Evolutionary conservation across 1,140 invertebrate species (phyloP), one percentile per base, ranked within the genome.

Genomic region (Scaptomyza graminum): DNA sequence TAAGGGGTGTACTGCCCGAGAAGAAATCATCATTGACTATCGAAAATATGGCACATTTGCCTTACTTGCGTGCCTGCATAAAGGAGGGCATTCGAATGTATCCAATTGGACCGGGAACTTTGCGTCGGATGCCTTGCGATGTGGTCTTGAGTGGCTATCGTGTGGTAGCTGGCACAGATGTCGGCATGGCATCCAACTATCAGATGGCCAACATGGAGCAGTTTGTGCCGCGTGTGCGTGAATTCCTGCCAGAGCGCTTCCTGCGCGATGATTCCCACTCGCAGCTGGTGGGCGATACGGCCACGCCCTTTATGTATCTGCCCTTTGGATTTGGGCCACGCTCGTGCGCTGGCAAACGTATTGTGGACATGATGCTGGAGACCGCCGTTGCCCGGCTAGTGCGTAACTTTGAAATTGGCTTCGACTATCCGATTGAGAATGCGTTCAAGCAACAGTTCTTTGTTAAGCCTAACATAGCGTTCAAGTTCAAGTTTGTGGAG

Each of bases 281-380:
- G 5, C 65, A 76, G 0, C 68, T 93, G 2, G 90, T 92, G 34
- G 91, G 92, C 16, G 92, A 92, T 34, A 92, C 93, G 5, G 84
- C 92, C 3, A 92, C 94, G 72, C 93, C 94, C 0, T 95, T 94
- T 56, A 92, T 93, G 5, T 93, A 92, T 68, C 84, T 92, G 34
- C 94, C 94, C 0, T 95, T 95, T 74, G 94, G 95, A 0, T 94
- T 94, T 54, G 95, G 95, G 12, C 92, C 93, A 5, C 90, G 94
- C 15, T 89, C 91, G 44, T 94, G 94, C 68, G 92, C 94, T 37
- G 94, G 94, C 11, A 93, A 94, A 68, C 92, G 96, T 56, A 94
- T 97, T 73, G 96, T 95, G 3, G 94, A 87, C 43, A 92, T 96
- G 78, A 95, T 96, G 87, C 83, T 96, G 54, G 94, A 95, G 82